Percentiles rank a stretch among this genome's conserved stretches.
Evolutionary conservation across 2,797 vertebrate genomes (phyloP).

Genomic region (Holocentrus rufus): DNA sequence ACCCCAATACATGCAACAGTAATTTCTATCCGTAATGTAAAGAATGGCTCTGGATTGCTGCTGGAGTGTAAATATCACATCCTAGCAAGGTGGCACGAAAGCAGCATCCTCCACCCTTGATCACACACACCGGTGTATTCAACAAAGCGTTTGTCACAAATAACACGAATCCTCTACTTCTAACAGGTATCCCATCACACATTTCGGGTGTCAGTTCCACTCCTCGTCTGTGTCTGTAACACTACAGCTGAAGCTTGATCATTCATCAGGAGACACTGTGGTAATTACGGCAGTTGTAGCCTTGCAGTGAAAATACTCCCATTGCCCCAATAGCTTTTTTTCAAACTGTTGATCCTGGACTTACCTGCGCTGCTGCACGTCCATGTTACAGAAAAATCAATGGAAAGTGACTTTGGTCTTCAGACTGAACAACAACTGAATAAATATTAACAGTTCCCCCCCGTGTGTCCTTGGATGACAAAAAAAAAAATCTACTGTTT

Average conservation of each 20-base stretch:
- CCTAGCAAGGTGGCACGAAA: conserved; percentile 7
- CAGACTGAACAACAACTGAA: conserved; percentile 67
- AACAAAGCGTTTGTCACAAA: conserved; percentile 11
- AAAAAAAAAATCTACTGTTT: conserved; percentile 58
- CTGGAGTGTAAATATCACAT: conserved; percentile 23
- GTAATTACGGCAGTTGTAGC: conserved; percentile 52
- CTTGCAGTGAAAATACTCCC: conserved; percentile 40
- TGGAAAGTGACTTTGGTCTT: conserved; percentile 72
- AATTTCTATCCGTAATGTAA: conserved; percentile 5
- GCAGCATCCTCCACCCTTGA: conserved; percentile 8
- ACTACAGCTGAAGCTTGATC: conserved; percentile 54
- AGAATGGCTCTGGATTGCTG: conserved; percentile 6
- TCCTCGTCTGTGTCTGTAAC: conserved; percentile 46
- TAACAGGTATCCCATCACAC: conserved; percentile 51
- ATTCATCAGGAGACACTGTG: conserved; percentile 54
- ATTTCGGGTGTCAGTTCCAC: conserved; percentile 50
- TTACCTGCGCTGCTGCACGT: conserved; percentile 60
- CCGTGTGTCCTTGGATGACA: conserved; percentile 68
- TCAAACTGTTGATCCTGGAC: conserved; percentile 28
- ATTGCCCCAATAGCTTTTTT: conserved; percentile 8
- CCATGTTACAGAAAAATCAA: conserved; percentile 58
- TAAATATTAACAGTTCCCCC: conserved; percentile 77
- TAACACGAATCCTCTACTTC: neutral
- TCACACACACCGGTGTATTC: neutral
- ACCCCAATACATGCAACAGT: neutral